Percentiles rank a stretch among this genome's conserved stretches.
These are phyloP conservation scores for Hylaeus volcanicus DNA, from an alignment of 1,140 invertebrate species.

Conservation along the genomic window DNA sequence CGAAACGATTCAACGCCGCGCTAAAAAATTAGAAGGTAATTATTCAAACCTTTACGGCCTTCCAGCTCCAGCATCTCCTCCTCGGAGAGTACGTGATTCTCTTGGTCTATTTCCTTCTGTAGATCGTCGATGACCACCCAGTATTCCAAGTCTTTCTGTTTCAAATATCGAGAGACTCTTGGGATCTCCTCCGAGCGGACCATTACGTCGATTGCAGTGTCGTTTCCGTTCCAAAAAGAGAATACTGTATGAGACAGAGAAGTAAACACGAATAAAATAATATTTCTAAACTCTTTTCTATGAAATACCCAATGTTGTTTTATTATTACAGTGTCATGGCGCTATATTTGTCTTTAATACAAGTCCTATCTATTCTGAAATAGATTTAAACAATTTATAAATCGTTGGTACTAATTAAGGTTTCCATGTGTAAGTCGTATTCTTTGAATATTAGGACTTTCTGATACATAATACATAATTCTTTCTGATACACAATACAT, in stretches of 20 bases:
- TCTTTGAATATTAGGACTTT: too few species aligned
- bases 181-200: slow-evolving; percentile 84
- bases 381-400: too few species aligned
- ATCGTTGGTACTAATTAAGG: too few species aligned
- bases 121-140: slow-evolving; percentile 87
- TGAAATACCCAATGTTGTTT: too few species aligned
- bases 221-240: slow-evolving; percentile 86
- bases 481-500: too few species aligned
- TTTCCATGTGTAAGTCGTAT: too few species aligned
- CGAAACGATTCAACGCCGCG: not conserved
- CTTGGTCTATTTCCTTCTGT: slow-evolving; percentile 88
- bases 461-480: too few species aligned
- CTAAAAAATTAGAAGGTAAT: not conserved
- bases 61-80: slow-evolving; percentile 84
- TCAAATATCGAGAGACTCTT: slow-evolving; percentile 70
- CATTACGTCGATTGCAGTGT: slow-evolving; percentile 84
- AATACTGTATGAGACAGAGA: slow-evolving; percentile 81
- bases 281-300: too few species aligned
- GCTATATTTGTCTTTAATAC: too few species aligned
- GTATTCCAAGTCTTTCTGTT: slow-evolving; percentile 78
- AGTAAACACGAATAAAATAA: slow-evolving; percentile 3
- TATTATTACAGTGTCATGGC: too few species aligned
- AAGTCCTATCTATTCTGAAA: too few species aligned
- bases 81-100: slow-evolving; percentile 85
- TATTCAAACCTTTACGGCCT: slow-evolving; percentile 85